Conservation (phyloP, 2,797 vertebrate species). For the Tympanoctomys barrerae region DNA sequence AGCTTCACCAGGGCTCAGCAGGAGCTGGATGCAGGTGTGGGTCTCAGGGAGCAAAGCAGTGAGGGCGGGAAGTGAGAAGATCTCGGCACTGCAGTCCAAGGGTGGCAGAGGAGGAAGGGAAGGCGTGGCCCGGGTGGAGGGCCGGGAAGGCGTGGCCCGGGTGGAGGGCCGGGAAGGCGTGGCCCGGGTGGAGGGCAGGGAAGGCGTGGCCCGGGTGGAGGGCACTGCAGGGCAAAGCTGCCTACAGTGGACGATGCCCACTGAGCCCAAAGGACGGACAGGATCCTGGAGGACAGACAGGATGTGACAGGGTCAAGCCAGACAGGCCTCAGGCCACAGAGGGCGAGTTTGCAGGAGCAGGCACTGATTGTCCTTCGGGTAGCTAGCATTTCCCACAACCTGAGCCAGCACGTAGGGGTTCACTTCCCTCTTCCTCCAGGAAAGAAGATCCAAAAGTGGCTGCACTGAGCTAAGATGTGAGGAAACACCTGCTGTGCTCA, state of each 20-base stretch:
- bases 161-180: background rate
- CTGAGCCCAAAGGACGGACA: background rate
- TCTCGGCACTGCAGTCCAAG: background rate
- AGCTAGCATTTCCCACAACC: constrained; percentile 64
- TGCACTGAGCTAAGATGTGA: background rate
- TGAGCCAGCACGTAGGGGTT: constrained; percentile 46
- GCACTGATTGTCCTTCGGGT: constrained; percentile 58
- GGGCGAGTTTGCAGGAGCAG: background rate
- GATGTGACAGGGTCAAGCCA: background rate
- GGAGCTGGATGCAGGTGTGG: background rate
- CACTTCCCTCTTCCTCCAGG: background rate
- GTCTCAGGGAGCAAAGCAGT: background rate
- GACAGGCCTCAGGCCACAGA: background rate
- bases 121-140: accelerated
- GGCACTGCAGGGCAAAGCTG: background rate
- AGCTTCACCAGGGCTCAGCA: background rate
- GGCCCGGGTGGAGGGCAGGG: background rate
- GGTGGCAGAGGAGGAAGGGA: background rate
- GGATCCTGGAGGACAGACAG: background rate
- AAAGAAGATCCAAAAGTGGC: constrained; percentile 58
- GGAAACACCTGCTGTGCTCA: constrained; percentile 12
- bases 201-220: too few species aligned
- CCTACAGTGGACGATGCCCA: background rate
- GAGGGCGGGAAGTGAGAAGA: background rate
- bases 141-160: background rate